Conservation (phyloP, 2,113 vertebrate genomes). For the Excalfactoria chinensis region DNA sequence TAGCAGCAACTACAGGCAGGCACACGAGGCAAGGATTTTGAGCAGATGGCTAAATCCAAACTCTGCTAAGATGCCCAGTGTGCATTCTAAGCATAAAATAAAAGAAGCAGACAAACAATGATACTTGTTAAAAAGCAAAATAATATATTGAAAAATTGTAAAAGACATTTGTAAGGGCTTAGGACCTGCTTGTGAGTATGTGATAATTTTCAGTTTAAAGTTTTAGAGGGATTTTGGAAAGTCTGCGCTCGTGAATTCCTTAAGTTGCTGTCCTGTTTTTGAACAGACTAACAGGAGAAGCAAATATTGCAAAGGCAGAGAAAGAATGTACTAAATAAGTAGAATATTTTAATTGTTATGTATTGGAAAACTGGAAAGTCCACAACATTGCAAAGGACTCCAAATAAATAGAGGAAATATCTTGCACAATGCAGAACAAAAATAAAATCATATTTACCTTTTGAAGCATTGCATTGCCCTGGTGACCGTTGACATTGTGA, state of each 20-base stretch:
- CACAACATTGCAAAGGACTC: neutral
- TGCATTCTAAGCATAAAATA: neutral
- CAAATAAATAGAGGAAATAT: neutral
- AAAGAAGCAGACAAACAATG: neutral
- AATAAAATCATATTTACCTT: slow-evolving; percentile 73
- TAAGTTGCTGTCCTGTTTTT: neutral
- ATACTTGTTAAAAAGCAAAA: neutral
- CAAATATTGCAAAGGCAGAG: neutral
- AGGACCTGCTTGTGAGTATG: neutral
- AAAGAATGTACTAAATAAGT: neutral
- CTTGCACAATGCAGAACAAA: neutral
- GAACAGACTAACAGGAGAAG: neutral
- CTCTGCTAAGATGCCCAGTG: neutral
- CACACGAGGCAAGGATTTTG: neutral
- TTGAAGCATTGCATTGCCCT: slow-evolving; percentile 75
- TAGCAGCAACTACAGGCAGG: neutral
- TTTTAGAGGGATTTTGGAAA: neutral
- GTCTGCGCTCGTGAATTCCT: neutral
- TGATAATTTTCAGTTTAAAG: neutral
- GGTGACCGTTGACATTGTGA: slow-evolving; percentile 74
- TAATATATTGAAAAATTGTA: neutral
- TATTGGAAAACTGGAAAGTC: neutral
- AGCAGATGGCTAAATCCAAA: neutral
- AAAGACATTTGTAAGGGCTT: neutral
- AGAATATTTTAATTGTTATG: neutral